Evolutionary conservation across 2,888 invertebrate species (phyloP).

Genomic region (Acholoe squamosa): DNA sequence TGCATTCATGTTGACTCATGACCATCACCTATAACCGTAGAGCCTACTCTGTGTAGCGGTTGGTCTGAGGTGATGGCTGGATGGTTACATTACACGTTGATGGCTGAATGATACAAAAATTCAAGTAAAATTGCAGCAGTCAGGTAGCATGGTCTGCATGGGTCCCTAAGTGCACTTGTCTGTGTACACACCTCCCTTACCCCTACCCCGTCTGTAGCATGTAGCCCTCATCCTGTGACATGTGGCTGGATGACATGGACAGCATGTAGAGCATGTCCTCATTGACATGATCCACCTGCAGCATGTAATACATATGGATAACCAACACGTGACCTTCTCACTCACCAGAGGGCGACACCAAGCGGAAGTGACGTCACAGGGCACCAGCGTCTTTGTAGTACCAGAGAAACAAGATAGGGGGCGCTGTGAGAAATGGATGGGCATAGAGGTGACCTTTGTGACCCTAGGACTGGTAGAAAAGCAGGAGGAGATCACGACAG

Average conservation of each 20-base stretch:
- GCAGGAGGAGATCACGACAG: not conserved
- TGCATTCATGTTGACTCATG: too few species aligned
- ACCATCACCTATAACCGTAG: too few species aligned
- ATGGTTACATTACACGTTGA: too few species aligned
- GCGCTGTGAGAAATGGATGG: slow-evolving; percentile 16
- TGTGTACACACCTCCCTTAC: not conserved
- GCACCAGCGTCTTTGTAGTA: not conserved
- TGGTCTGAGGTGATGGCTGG: too few species aligned
- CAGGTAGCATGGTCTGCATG: too few species aligned
- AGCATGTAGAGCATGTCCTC: not conserved
- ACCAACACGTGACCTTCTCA: slow-evolving; percentile 10
- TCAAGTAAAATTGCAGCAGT: too few species aligned
- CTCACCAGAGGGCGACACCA: slow-evolving; percentile 33
- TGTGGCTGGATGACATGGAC: not conserved
- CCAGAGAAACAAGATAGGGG: slow-evolving; percentile 4
- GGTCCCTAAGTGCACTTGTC: too few species aligned
- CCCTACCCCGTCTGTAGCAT: not conserved
- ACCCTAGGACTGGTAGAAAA: not conserved
- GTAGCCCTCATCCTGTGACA: slow-evolving; percentile 9
- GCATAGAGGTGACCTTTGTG: not conserved
- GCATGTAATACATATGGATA: slow-evolving; percentile 19
- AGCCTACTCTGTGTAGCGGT: too few species aligned
- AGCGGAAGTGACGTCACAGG: slow-evolving; percentile 40
- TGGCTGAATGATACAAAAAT: too few species aligned
- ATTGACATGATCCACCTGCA: slow-evolving; percentile 30